Evolutionary conservation across 1,140 invertebrate genomes (phyloP).

Genomic region (Drosophila bocqueti): DNA sequence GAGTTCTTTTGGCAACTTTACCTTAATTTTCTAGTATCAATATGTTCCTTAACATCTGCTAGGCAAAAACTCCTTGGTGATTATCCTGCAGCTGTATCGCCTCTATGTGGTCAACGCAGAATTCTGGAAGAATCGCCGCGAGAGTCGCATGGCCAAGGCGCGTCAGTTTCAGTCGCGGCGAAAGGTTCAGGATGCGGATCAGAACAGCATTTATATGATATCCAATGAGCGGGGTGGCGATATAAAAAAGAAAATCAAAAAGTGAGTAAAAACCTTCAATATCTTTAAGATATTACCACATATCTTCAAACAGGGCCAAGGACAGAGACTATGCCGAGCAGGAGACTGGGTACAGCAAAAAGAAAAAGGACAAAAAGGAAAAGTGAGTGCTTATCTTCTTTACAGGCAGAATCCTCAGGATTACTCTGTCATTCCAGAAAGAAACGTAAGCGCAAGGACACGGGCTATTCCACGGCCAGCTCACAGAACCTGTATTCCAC

Average conservation of each 20-base stretch:
- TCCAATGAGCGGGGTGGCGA: constrained; percentile 85
- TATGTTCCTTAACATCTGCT: constrained; percentile 85
- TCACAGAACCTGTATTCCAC: constrained; percentile 86
- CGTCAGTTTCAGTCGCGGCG: constrained; percentile 84
- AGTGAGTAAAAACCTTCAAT: constrained; percentile 35
- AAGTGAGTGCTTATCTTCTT: constrained; percentile 46
- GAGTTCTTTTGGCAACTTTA: constrained; percentile 84
- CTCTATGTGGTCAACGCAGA: constrained; percentile 92
- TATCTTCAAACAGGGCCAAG: constrained; percentile 53
- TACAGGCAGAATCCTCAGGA: not conserved
- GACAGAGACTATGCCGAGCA: constrained; percentile 70
- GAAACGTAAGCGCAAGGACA: constrained; percentile 87
- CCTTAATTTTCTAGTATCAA: not conserved
- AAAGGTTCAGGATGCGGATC: constrained; percentile 80
- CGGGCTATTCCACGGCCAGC: constrained; percentile 88
- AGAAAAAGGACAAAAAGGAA: constrained; percentile 73
- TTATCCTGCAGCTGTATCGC: constrained; percentile 93
- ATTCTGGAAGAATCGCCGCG: constrained; percentile 86
- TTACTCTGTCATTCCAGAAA: constrained; percentile 25
- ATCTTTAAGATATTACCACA: too few species aligned
- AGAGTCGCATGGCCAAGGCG: constrained; percentile 83
- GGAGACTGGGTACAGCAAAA: constrained; percentile 78
- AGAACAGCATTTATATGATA: constrained; percentile 87
- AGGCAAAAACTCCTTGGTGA: constrained; percentile 94
- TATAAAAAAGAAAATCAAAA: constrained; percentile 77